phyloP scores from a whole-genome alignment of 1,140 invertebrate species.

The Nixonia krombeini region DNA sequence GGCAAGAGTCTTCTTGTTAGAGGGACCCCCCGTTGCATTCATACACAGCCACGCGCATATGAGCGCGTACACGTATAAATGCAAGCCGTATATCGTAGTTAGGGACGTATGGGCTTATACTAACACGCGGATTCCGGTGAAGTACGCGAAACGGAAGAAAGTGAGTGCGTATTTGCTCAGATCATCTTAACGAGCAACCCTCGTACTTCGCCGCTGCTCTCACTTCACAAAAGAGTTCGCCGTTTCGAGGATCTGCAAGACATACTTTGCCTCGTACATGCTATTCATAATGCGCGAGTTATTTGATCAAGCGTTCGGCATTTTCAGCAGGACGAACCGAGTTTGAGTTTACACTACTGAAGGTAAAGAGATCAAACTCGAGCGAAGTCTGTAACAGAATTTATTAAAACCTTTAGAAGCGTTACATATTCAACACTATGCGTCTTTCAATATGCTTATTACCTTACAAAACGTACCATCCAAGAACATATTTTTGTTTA shows the following conservation, averaged over 20 bases:
- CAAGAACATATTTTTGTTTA: too few species aligned
- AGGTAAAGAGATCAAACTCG: too few species aligned
- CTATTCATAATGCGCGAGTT: not conserved
- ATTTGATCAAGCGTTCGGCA: not conserved
- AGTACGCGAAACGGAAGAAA: conserved; percentile 18
- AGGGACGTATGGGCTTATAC: conserved; percentile 3
- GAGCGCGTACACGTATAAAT: conserved; percentile 8
- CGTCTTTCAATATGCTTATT: too few species aligned
- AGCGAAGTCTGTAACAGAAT: too few species aligned
- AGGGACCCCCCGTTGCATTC: conserved; percentile 28
- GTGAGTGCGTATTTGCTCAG: conserved; percentile 33
- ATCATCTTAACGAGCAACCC: conserved; percentile 55
- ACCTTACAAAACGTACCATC: too few species aligned
- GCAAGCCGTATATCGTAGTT: conserved; percentile 3
- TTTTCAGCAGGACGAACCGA: too few species aligned
- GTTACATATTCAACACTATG: too few species aligned
- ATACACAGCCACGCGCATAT: conserved; percentile 7
- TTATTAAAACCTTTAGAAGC: too few species aligned
- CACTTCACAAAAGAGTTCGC: conserved; percentile 36
- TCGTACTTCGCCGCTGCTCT: conserved; percentile 27
- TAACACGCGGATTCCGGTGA: conserved; percentile 2
- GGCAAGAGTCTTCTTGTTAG: conserved; percentile 46
- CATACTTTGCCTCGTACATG: not conserved
- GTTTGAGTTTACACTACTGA: too few species aligned
- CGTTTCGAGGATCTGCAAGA: conserved; percentile 2